Evolutionary conservation across 2,888 invertebrate species (phyloP).

Genomic region (Himalopsyche tibetana): DNA sequence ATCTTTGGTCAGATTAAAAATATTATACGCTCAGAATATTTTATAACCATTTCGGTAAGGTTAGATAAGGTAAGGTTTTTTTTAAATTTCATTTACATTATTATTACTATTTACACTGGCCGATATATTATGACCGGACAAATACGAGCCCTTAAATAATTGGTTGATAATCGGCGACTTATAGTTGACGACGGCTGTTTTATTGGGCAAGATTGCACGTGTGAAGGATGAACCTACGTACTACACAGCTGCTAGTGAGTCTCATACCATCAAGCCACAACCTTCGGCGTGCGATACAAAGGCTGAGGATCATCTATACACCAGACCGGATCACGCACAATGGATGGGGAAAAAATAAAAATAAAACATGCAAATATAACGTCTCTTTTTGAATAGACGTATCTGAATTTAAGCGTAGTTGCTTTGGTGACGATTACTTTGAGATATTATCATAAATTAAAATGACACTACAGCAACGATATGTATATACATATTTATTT

Average conservation of each 20-base stretch:
- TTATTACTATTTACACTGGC: no score
- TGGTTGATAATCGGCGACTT: background rate
- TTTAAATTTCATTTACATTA: no score
- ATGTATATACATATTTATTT: no score
- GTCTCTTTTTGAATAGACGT: conserved; percentile 8
- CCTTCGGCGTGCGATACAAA: conserved; percentile 59
- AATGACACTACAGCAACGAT: no score
- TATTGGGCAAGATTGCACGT: conserved; percentile 58
- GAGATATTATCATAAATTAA: no score
- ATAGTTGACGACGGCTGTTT: conserved; percentile 29
- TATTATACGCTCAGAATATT: no score
- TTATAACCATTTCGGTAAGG: no score
- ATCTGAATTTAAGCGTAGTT: conserved; percentile 1
- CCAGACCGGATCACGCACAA: conserved; percentile 57
- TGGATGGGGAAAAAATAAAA: conserved; percentile 24
- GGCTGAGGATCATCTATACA: conserved; percentile 42
- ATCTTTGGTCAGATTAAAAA: no score
- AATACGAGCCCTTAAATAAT: no score
- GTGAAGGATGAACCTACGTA: conserved; percentile 70
- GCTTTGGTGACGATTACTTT: conserved; percentile 2
- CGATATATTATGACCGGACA: no score
- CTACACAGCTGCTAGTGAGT: conserved; percentile 55
- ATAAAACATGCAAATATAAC: conserved; percentile 34
- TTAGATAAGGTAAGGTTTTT: no score
- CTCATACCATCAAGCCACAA: conserved; percentile 45